These are phyloP conservation scores for Neolamprologus caudopunctatus DNA, from an alignment of 2,113 vertebrate species.

Conservation along the genomic window DNA sequence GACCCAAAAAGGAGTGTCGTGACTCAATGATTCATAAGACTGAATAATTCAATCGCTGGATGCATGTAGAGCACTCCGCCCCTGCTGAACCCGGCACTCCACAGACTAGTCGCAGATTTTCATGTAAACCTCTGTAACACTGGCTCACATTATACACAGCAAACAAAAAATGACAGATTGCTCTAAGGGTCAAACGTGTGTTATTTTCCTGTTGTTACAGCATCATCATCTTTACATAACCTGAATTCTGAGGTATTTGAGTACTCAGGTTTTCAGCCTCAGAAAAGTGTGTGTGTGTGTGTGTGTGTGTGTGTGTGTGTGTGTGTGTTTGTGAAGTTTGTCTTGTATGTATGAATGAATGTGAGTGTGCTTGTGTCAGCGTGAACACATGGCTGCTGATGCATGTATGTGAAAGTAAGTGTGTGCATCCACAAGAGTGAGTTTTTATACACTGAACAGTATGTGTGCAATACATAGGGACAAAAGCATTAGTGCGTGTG, in stretches of 20 bases:
- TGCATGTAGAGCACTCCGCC: constrained; percentile 61
- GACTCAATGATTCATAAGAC: constrained; percentile 73
- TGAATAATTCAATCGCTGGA: constrained; percentile 71
- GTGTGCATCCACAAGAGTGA: not conserved
- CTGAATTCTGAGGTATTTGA: not conserved
- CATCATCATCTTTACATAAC: not conserved
- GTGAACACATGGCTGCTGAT: not conserved
- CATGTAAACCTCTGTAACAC: constrained; percentile 15
- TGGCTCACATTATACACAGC: not conserved
- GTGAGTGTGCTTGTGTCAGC: not conserved
- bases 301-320: too few species aligned
- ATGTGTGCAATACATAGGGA: not conserved
- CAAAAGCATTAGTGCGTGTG: not conserved
- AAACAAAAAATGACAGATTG: not conserved
- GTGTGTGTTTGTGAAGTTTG: too few species aligned
- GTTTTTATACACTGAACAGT: not conserved
- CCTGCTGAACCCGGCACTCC: constrained; percentile 56
- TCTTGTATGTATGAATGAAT: not conserved
- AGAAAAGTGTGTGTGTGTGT: not conserved
- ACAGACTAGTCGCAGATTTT: constrained; percentile 12
- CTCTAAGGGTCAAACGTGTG: not conserved
- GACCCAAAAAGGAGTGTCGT: constrained; percentile 59
- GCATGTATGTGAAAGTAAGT: not conserved
- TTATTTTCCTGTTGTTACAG: not conserved
- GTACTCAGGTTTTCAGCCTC: not conserved